Evolutionary conservation across 1,140 invertebrate genomes (phyloP).

Genomic region (Fopius arisanus): DNA sequence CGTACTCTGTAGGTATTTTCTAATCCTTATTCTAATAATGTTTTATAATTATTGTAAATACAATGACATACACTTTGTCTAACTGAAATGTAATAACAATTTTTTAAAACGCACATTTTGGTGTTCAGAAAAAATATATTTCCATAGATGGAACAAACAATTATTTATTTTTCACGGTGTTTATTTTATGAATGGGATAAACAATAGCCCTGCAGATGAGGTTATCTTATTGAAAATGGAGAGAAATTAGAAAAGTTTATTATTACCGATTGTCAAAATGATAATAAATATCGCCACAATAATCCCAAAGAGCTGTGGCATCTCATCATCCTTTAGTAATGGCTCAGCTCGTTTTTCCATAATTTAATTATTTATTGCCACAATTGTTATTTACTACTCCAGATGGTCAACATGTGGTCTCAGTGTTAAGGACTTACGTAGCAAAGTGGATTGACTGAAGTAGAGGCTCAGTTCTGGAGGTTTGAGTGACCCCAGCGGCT

Average conservation of each 20-base stretch:
- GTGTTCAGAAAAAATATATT: background rate
- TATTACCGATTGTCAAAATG: slow-evolving; percentile 67
- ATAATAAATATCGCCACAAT: slow-evolving; percentile 63
- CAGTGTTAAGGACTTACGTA: too few relatives aligned
- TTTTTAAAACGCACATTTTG: background rate
- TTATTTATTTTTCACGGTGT: background rate
- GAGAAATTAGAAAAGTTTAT: slow-evolving; percentile 53
- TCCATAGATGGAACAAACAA: slow-evolving; percentile 12
- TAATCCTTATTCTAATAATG: slow-evolving; percentile 43
- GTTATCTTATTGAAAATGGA: slow-evolving; percentile 51
- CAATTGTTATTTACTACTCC: too few relatives aligned
- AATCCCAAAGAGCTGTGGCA: slow-evolving; percentile 60
- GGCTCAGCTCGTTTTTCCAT: slow-evolving; percentile 50
- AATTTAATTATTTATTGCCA: background rate
- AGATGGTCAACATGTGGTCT: too few relatives aligned
- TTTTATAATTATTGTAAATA: slow-evolving; percentile 49
- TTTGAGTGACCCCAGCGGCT: too few relatives aligned
- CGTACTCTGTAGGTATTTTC: slow-evolving; percentile 42
- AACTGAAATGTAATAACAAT: background rate
- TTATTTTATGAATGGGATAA: background rate
- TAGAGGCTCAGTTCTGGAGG: too few relatives aligned
- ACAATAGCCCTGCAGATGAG: background rate
- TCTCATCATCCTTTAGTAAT: slow-evolving; percentile 45
- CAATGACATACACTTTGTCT: slow-evolving; percentile 40
- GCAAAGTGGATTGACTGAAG: too few relatives aligned